Evolutionary conservation across 2,113 vertebrate species (phyloP).

Genomic region (Rhineura floridana): DNA sequence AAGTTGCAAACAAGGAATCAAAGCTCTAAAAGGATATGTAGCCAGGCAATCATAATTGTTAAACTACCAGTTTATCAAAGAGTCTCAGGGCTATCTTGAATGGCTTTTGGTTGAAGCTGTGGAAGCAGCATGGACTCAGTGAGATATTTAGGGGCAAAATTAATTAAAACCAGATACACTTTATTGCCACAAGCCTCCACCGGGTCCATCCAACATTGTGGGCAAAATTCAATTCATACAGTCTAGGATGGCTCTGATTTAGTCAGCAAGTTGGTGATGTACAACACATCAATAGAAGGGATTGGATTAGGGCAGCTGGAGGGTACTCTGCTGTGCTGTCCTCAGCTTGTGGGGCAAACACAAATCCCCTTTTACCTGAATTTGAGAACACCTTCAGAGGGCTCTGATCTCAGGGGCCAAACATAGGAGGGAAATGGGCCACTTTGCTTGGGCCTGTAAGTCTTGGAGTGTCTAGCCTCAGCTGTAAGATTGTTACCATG

Average conservation of each 20-base stretch:
- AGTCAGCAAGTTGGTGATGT: not conserved
- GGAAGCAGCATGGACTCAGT: constrained; percentile 49
- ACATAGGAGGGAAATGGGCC: not conserved
- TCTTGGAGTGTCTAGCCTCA: not conserved
- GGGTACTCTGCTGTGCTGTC: not conserved
- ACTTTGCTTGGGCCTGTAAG: not conserved
- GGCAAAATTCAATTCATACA: constrained; percentile 37
- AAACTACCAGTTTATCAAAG: constrained; percentile 47
- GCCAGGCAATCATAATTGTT: constrained; percentile 61
- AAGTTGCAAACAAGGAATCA: constrained; percentile 29
- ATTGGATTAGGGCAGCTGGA: not conserved
- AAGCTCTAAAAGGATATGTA: constrained; percentile 25
- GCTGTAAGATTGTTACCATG: not conserved
- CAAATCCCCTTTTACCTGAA: not conserved
- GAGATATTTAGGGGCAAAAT: constrained; percentile 36
- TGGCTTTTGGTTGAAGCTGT: constrained; percentile 48
- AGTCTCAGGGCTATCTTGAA: constrained; percentile 39
- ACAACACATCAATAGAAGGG: not conserved
- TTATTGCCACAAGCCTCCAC: constrained; percentile 23
- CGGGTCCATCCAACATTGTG: constrained; percentile 19
- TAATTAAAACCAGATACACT: constrained; percentile 46
- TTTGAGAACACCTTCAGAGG: not conserved
- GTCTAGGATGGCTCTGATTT: constrained; percentile 20
- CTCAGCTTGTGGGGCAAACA: not conserved
- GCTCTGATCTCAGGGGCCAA: not conserved